Conservation (phyloP, 2,113 vertebrate genomes). For the Leucopsar rothschildi region DNA sequence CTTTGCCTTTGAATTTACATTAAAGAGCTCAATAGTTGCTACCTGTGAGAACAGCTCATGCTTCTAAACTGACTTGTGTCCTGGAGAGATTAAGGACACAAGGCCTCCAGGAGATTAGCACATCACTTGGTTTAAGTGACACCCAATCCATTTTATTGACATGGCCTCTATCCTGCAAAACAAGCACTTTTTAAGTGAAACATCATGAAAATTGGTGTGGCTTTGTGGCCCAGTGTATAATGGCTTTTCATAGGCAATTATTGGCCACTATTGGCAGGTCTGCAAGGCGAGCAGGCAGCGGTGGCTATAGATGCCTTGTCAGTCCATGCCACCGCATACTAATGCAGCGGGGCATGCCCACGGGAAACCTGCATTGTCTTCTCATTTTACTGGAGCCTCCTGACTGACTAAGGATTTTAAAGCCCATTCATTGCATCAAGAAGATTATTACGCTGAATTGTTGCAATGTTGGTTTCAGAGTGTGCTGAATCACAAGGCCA, state of each 20-base stretch:
- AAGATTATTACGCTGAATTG: slow-evolving; percentile 53
- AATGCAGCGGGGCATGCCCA: not conserved
- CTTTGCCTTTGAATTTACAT: slow-evolving; percentile 77
- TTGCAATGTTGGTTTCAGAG: not conserved
- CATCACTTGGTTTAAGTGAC: slow-evolving; percentile 74
- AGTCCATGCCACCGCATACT: not conserved
- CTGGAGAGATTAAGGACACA: slow-evolving; percentile 76
- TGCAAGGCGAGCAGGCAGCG: slow-evolving; percentile 33
- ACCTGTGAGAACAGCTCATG: slow-evolving; percentile 71
- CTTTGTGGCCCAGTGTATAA: slow-evolving; percentile 45
- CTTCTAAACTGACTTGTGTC: slow-evolving; percentile 71
- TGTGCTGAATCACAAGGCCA: not conserved
- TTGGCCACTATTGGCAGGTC: slow-evolving; percentile 3
- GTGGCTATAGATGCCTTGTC: not conserved
- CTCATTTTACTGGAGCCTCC: slow-evolving; percentile 40
- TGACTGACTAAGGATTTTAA: slow-evolving; percentile 24
- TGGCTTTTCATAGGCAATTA: slow-evolving; percentile 46
- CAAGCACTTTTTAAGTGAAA: slow-evolving; percentile 74
- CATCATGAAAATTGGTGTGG: slow-evolving; percentile 71
- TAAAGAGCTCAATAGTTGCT: slow-evolving; percentile 72
- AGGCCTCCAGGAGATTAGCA: slow-evolving; percentile 70
- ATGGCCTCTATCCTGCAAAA: slow-evolving; percentile 67
- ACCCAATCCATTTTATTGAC: slow-evolving; percentile 78
- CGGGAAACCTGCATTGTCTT: slow-evolving; percentile 27
- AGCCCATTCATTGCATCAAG: slow-evolving; percentile 42